phyloP scores from a whole-genome alignment of 2,888 invertebrate genomes.

The Rhaphigaster nebulosa region DNA sequence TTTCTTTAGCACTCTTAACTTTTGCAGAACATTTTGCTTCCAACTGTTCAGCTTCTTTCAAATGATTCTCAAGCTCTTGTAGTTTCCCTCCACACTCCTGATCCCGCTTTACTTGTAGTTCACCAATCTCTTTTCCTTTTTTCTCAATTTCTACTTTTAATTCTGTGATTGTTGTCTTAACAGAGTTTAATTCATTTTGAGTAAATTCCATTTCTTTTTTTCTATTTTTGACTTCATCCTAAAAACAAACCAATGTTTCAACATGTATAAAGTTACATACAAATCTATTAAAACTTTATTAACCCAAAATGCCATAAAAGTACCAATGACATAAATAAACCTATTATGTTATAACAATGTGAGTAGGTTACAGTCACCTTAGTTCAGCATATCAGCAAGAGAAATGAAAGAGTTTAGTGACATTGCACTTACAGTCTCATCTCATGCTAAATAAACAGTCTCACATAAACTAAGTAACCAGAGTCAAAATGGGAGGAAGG shows the following conservation, averaged over 20 bases:
- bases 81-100: conserved; percentile 80
- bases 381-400: no score
- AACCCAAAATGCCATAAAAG: no score
- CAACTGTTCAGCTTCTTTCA: conserved; percentile 76
- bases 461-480: no score
- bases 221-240: conserved; percentile 65
- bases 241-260: not conserved
- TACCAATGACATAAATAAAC: no score
- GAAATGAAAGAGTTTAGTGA: no score
- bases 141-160: conserved; percentile 72
- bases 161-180: conserved; percentile 2
- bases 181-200: conserved; percentile 14
- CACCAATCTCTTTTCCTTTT: conserved; percentile 74
- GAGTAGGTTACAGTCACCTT: no score
- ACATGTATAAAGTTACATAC: not conserved
- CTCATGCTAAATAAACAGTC: no score
- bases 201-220: conserved; percentile 66
- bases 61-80: conserved; percentile 74
- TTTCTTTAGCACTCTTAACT: conserved; percentile 77
- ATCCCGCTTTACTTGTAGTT: conserved; percentile 76
- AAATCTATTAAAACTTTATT: no score
- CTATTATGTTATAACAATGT: not conserved
- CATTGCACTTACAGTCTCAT: no score
- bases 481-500: no score
- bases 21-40: conserved; percentile 78